These are phyloP conservation scores for Micrastur ruficollis DNA, from an alignment of 2,797 vertebrate genomes.

Conservation along the genomic window DNA sequence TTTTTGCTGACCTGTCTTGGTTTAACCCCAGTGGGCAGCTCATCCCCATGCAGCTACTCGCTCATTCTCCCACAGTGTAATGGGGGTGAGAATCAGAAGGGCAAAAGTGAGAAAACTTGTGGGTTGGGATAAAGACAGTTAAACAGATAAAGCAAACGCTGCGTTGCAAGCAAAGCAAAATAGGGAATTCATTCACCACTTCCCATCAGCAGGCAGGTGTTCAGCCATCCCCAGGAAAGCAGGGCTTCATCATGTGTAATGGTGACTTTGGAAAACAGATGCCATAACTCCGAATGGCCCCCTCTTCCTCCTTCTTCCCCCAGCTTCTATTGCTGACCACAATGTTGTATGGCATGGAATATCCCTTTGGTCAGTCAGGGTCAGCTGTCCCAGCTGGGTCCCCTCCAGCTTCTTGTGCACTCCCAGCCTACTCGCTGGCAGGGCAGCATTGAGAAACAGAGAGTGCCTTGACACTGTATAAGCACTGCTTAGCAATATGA, in stretches of 20 bases:
- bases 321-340: background rate
- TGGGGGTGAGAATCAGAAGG: background rate
- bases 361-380: background rate
- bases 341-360: fast-evolving
- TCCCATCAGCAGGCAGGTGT: background rate
- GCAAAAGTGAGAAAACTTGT: background rate
- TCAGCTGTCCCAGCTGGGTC: background rate
- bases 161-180: background rate
- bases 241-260: fast-evolving
- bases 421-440: background rate
- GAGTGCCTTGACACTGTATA: background rate
- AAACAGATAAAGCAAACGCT: background rate
- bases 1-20: background rate
- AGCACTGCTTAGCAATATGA: background rate
- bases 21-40: background rate
- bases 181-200: background rate
- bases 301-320: background rate
- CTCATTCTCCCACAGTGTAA: background rate
- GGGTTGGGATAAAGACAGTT: background rate
- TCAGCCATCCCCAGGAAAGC: background rate
- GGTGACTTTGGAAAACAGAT: background rate
- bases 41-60: fast-evolving
- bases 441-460: background rate
- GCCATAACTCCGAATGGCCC: fast-evolving
- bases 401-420: background rate